Evolutionary conservation across 1,140 invertebrate species (phyloP).

Genomic region (Philopotamus ludificatus): DNA sequence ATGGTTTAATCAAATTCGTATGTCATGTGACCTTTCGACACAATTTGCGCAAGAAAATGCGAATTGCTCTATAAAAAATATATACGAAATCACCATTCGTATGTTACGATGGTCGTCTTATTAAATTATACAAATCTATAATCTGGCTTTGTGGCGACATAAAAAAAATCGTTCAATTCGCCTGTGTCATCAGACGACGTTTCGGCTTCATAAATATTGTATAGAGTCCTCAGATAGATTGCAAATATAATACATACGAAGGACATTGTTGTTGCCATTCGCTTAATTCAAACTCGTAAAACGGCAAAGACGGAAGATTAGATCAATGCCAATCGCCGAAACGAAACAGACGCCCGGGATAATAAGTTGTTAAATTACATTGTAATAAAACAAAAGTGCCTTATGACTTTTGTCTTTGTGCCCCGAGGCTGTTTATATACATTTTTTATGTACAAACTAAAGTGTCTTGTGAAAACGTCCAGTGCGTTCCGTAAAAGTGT

Average conservation of each 20-base stretch:
- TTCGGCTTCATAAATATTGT: no score
- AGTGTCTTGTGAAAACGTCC: constrained; percentile 25
- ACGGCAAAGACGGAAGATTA: background rate
- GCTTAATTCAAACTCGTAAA: background rate
- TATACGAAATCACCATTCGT: no score
- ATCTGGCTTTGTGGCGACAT: no score
- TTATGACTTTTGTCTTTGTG: background rate
- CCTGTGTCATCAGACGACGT: no score
- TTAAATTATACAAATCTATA: no score
- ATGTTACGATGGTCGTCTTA: no score
- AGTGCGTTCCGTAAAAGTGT: constrained; percentile 26
- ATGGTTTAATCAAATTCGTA: no score
- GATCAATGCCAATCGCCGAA: background rate
- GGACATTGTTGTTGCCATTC: background rate
- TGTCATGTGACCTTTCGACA: no score
- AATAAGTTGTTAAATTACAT: background rate
- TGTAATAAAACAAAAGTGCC: background rate
- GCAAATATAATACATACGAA: background rate
- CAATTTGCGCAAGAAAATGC: no score
- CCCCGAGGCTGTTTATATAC: background rate
- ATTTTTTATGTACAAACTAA: constrained; percentile 10
- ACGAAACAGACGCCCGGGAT: background rate
- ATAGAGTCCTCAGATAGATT: no score
- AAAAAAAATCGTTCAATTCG: no score
- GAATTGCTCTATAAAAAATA: no score